Conservation (phyloP, 1,140 invertebrate species). For the Formica exsecta region DNA sequence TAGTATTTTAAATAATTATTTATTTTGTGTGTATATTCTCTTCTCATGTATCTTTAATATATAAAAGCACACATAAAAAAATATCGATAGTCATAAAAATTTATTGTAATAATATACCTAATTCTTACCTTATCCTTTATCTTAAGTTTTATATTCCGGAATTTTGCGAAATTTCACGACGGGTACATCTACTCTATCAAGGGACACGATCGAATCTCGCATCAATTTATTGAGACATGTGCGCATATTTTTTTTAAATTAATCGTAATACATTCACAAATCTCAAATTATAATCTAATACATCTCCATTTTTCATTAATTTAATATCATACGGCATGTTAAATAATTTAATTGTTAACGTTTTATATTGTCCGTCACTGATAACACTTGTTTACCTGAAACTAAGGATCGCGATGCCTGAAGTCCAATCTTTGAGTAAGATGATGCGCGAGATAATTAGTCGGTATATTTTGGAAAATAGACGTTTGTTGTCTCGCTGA, state of each 20-base stretch:
- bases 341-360: constrained; percentile 3
- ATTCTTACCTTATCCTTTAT: neutral
- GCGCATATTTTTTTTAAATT: neutral
- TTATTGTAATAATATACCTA: neutral
- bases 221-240: constrained; percentile 1
- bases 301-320: neutral
- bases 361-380: neutral
- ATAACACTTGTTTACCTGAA: neutral
- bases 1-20: constrained; percentile 55
- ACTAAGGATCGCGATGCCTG: constrained; percentile 80
- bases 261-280: neutral
- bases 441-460: constrained; percentile 76
- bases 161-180: neutral
- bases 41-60: constrained; percentile 36
- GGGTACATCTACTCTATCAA: neutral
- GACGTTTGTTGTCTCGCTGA: constrained; percentile 77
- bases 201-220: neutral
- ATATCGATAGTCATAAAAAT: constrained; percentile 7
- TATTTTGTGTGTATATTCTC: constrained; percentile 19
- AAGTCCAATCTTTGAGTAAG: constrained; percentile 81
- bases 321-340: neutral
- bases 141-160: neutral
- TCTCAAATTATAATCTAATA: constrained; percentile 20
- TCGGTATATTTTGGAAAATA: constrained; percentile 79
- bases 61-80: constrained; percentile 68